Evolutionary conservation across 1,140 invertebrate species (phyloP).

Genomic region (Sycophaga agraensis): DNA sequence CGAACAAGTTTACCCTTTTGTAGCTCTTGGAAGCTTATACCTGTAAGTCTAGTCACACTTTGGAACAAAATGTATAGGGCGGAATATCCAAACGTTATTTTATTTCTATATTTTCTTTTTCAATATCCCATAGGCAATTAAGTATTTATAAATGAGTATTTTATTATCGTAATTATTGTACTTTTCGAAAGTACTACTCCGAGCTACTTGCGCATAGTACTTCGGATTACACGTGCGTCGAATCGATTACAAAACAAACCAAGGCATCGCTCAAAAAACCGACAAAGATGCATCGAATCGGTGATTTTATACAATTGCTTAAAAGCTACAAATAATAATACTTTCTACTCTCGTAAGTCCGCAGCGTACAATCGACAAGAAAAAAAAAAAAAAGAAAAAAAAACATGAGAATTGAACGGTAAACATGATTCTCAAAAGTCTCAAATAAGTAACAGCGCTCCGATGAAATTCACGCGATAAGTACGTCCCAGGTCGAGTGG

Average conservation of each 20-base stretch:
- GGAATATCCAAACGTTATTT: background rate
- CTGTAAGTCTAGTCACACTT: slow-evolving; percentile 8
- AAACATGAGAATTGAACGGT: no score
- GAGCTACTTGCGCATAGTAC: slow-evolving; percentile 12
- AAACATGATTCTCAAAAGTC: no score
- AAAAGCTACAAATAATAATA: no score
- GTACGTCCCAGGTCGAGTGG: no score
- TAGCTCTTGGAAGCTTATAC: background rate
- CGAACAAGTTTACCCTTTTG: background rate
- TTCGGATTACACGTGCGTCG: background rate
- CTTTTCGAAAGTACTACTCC: slow-evolving; percentile 19
- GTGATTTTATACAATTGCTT: slow-evolving; percentile 25
- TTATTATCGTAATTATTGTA: slow-evolving; percentile 27
- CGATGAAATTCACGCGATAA: no score
- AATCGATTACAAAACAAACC: slow-evolving; percentile 27
- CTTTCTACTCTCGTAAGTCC: background rate
- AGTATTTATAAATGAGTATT: slow-evolving; percentile 5
- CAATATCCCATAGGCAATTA: no score
- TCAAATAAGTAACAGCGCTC: no score
- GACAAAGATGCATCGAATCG: no score
- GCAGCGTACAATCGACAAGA: no score
- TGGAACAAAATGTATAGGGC: slow-evolving; percentile 2
- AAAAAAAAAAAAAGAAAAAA: no score
- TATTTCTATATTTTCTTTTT: background rate
- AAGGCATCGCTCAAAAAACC: no score